These are phyloP conservation scores for Drosophila quadrilineata DNA, from an alignment of 1,140 invertebrate genomes.

Conservation along the genomic window DNA sequence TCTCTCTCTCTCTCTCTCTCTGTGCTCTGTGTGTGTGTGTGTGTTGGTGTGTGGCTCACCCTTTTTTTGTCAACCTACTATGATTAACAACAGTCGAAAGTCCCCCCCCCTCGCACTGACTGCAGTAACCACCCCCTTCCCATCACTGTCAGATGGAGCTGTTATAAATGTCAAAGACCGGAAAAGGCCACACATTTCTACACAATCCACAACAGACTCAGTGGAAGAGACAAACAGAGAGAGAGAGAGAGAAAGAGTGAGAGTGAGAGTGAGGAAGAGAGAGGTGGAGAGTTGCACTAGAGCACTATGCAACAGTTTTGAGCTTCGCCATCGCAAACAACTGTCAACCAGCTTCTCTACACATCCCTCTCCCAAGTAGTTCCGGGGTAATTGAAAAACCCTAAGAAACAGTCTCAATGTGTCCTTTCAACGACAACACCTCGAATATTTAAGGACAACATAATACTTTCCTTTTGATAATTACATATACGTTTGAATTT, in stretches of 20 bases:
- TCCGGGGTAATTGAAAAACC: no score
- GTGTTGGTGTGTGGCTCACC: conserved; percentile 20
- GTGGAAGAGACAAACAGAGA: not conserved
- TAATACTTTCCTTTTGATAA: no score
- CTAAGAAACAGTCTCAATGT: no score
- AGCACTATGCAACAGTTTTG: conserved; percentile 74
- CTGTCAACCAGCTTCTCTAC: conserved; percentile 35
- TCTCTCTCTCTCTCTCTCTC: conserved; percentile 2
- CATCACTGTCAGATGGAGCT: conserved; percentile 47
- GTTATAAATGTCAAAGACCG: conserved; percentile 76
- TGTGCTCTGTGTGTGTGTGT: conserved; percentile 6
- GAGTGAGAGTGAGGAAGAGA: conserved; percentile 19
- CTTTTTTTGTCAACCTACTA: conserved; percentile 54
- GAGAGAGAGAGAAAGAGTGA: not conserved
- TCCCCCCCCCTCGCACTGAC: conserved; percentile 4
- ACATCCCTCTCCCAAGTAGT: not conserved
- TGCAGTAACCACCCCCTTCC: not conserved
- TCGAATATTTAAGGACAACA: no score
- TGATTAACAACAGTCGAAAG: conserved; percentile 62
- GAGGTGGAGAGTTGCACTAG: no score
- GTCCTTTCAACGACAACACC: no score
- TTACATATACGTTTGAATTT: no score
- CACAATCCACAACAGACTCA: conserved; percentile 19
- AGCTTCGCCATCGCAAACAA: conserved; percentile 39
- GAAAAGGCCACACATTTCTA: conserved; percentile 43